Evolutionary conservation across 1,140 invertebrate species (phyloP).

Genomic region (Nymphalis io): DNA sequence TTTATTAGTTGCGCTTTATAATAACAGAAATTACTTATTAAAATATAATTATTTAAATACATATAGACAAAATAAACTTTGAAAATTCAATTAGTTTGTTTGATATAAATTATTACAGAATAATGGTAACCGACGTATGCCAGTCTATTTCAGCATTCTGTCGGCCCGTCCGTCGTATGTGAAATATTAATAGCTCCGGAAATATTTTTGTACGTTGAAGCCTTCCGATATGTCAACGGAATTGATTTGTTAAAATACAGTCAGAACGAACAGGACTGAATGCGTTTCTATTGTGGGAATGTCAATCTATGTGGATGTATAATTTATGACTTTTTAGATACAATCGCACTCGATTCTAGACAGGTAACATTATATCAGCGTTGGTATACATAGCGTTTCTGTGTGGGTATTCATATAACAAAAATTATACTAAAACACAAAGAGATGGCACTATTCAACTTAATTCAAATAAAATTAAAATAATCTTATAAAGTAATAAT

Average conservation of each 20-base stretch:
- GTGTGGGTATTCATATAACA: neutral
- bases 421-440: too few species aligned
- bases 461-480: too few species aligned
- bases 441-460: too few species aligned
- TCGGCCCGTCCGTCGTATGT: slow-evolving; percentile 27
- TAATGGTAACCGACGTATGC: slow-evolving; percentile 13
- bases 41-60: too few species aligned
- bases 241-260: slow-evolving; percentile 33
- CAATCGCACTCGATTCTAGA: neutral
- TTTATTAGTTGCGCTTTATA: too few species aligned
- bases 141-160: slow-evolving; percentile 33
- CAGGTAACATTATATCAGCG: neutral
- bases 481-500: too few species aligned
- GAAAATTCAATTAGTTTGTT: too few species aligned
- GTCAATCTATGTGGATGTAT: slow-evolving; percentile 3
- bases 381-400: neutral
- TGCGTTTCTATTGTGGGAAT: slow-evolving; percentile 18
- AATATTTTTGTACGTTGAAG: slow-evolving; percentile 38
- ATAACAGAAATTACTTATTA: too few species aligned
- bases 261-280: slow-evolving; percentile 7
- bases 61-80: too few species aligned
- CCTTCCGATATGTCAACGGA: slow-evolving; percentile 32
- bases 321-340: neutral
- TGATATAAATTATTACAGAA: too few species aligned
- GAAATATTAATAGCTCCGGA: slow-evolving; percentile 36